These are phyloP conservation scores for Ginglymostoma cirratum DNA, from an alignment of 2,113 vertebrate genomes.

Conservation along the genomic window DNA sequence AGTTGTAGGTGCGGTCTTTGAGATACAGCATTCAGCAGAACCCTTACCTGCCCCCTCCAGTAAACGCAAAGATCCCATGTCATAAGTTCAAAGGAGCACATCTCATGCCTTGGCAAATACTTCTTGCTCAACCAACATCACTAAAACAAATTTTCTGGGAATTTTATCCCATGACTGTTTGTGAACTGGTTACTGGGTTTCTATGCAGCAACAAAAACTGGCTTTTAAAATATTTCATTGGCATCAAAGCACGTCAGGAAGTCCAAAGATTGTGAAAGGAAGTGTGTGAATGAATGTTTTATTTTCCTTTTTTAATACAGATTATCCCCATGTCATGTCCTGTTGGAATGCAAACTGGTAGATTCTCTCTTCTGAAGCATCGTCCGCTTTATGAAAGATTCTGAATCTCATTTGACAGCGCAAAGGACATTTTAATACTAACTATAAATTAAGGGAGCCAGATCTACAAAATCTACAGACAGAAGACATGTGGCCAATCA, in stretches of 20 bases:
- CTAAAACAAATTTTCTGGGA: not conserved
- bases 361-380: conserved; percentile 1
- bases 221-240: not conserved
- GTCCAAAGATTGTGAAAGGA: not conserved
- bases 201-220: not conserved
- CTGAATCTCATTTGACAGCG: not conserved
- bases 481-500: not conserved
- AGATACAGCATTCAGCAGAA: not conserved
- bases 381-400: not conserved
- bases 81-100: not conserved
- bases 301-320: not conserved
- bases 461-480: not conserved
- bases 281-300: not conserved
- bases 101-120: not conserved
- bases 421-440: conserved; percentile 4
- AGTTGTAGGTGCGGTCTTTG: not conserved
- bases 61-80: not conserved
- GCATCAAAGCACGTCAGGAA: not conserved
- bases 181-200: not conserved
- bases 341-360: not conserved
- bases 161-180: not conserved
- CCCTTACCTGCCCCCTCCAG: not conserved
- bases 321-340: not conserved
- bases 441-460: conserved; percentile 1
- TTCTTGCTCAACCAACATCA: not conserved